Percentiles rank a stretch among this genome's conserved stretches.
Conservation (phyloP, 2,888 invertebrate genomes). For the Cataglyphis altisquamis region DNA sequence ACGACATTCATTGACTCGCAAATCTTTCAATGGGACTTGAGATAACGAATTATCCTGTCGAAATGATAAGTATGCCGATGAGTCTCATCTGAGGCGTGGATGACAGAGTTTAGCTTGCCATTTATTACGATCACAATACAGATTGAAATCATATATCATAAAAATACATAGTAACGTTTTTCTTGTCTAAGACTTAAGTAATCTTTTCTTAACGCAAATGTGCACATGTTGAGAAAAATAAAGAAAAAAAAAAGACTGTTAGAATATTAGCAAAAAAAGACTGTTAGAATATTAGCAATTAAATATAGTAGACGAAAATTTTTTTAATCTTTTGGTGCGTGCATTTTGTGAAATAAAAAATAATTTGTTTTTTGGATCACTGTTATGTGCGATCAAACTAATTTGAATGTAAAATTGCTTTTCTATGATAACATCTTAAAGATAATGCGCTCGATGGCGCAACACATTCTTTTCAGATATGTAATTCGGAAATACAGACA, state of each 20-base stretch:
- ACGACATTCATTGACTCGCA: conserved; percentile 53
- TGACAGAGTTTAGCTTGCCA: not conserved
- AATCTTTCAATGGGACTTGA: conserved; percentile 50
- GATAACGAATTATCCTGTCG: conserved; percentile 20
- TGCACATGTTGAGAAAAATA: not conserved
- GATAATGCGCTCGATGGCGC: not conserved
- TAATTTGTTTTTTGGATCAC: not conserved
- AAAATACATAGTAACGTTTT: not conserved
- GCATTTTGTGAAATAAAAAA: not conserved
- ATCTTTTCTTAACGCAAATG: not conserved
- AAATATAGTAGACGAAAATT: not conserved
- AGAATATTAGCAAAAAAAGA: not conserved
- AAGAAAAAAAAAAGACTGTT: not conserved
- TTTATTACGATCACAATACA: not conserved
- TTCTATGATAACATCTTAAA: not conserved
- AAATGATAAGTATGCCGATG: conserved; percentile 13
- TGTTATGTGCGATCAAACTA: no score
- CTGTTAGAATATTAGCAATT: not conserved
- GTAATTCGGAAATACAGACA: not conserved
- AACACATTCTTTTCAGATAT: not conserved
- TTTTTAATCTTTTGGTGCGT: not conserved
- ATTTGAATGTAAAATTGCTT: not conserved
- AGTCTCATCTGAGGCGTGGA: not conserved
- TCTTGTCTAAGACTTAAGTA: not conserved
- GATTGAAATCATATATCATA: not conserved